These are phyloP conservation scores for Drosophila silvestris DNA, from an alignment of 2,888 invertebrate genomes.

Conservation along the genomic window DNA sequence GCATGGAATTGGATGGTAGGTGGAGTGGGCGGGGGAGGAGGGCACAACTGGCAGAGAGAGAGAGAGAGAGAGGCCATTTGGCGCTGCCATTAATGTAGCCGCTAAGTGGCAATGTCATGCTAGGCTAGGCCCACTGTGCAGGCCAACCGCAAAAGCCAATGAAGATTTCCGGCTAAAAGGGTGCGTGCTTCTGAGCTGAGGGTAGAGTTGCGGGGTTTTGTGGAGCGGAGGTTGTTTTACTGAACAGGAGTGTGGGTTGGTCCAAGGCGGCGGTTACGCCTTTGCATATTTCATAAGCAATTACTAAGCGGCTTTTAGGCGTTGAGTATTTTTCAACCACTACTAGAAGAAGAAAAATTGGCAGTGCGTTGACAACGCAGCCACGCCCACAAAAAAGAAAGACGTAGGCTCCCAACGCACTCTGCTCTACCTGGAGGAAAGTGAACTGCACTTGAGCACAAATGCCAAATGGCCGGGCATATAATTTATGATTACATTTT, in stretches of 20 bases:
- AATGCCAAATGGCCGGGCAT: conserved; percentile 60
- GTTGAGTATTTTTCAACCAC: conserved; percentile 55
- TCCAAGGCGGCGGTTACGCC: conserved; percentile 56
- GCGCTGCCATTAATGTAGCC: conserved; percentile 80
- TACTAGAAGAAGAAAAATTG: conserved; percentile 48
- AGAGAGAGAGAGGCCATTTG: conserved; percentile 60
- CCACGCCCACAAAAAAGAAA: conserved; percentile 35
- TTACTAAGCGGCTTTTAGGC: conserved; percentile 77
- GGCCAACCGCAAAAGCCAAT: conserved; percentile 59
- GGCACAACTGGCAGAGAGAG: background rate
- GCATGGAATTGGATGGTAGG: background rate
- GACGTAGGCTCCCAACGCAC: conserved; percentile 28
- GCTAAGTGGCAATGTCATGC: conserved; percentile 80
- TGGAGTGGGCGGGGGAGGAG: background rate
- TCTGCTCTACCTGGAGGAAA: conserved; percentile 3
- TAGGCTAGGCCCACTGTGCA: conserved; percentile 66
- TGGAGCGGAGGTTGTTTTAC: background rate
- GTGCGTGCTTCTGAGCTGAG: conserved; percentile 55
- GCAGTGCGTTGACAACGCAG: conserved; percentile 56
- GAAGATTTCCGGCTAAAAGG: conserved; percentile 73
- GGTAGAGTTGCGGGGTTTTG: conserved; percentile 5
- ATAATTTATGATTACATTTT: conserved; percentile 79
- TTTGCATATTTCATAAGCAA: conserved; percentile 84
- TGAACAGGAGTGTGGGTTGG: conserved; percentile 13
- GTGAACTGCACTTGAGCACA: conserved; percentile 41